Base-by-base conservation (phyloP, 1,140 invertebrate genomes). In the Drosophila takahashii region DNA sequence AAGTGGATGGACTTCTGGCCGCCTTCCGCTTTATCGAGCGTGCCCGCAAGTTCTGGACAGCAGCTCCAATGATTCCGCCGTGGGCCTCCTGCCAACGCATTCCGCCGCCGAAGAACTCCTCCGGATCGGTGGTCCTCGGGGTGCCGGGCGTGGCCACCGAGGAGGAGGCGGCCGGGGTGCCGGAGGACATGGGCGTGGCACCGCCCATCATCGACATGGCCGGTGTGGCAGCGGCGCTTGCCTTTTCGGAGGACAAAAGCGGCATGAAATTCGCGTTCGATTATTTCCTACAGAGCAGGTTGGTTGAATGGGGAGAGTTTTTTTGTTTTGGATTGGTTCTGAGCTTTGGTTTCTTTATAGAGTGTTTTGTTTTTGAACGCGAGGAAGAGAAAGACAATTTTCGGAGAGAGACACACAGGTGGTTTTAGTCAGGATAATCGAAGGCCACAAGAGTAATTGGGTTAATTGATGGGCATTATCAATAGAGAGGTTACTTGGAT, bases 191-290 rank as follows among this genome's bases (percentile, higher is more conserved):
- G 29, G 87, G 75, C 27, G 87, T 77, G 6, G 80, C 80, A 18
- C 64, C 62, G 26, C 76, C 69, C 78, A 81, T 64, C 37, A 81
- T 64, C 32, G 72, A 75, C 70, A 73, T 81, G 41, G 72, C 65
- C 37, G 81, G 72, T 10, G 80, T 89, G 65, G 58, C 51, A 8
- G 67, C 66, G 56, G 70, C 70, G 59, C 81, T 90, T 73, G 84
- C 81, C 90, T 92, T 92, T 90, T 91, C 85, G 74, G 87, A 92
- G 69, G 87, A 91, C 74, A 92, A 85, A 61, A 81, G 85, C 91
- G 81, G 90, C 89, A 75, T 90, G 72, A 89, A 92, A 92, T 92
- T 92, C 90, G 76, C 81, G 75, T 85, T 92, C 90, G 71, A 92
- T 92, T 85, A 90, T 77, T 78, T 81, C 86, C 89, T 92, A 91